Conservation (phyloP, 2,113 vertebrate genomes). For the Cairina moschata region DNA sequence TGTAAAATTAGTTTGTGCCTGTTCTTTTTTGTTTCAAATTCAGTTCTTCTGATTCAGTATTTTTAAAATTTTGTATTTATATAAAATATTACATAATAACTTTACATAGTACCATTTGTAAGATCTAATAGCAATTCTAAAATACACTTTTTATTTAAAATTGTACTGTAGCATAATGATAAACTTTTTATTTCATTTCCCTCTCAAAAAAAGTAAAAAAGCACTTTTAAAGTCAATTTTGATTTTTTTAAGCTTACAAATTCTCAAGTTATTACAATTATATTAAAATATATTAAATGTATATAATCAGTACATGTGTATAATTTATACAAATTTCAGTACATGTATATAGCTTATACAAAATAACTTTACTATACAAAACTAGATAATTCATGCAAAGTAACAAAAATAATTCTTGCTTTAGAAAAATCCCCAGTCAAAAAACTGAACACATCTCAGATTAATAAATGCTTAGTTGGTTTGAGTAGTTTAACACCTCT, state of each 20-base stretch:
- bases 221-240: background rate
- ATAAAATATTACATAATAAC: background rate
- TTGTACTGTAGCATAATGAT: background rate
- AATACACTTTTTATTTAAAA: background rate
- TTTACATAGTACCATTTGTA: background rate
- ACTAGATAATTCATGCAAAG: background rate
- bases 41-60: background rate
- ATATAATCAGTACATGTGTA: too few relatives aligned
- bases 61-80: background rate
- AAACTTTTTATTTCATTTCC: background rate
- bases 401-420: background rate
- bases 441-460: background rate
- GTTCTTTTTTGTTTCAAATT: background rate
- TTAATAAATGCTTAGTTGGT: background rate
- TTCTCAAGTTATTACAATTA: background rate
- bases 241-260: background rate
- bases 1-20: background rate
- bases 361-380: background rate
- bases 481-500: background rate
- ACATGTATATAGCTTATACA: background rate
- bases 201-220: background rate
- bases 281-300: too few relatives aligned
- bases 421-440: background rate
- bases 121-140: background rate
- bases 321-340: background rate